Evolutionary conservation across 2,113 vertebrate species (phyloP).

Genomic region (Geococcyx californianus): DNA sequence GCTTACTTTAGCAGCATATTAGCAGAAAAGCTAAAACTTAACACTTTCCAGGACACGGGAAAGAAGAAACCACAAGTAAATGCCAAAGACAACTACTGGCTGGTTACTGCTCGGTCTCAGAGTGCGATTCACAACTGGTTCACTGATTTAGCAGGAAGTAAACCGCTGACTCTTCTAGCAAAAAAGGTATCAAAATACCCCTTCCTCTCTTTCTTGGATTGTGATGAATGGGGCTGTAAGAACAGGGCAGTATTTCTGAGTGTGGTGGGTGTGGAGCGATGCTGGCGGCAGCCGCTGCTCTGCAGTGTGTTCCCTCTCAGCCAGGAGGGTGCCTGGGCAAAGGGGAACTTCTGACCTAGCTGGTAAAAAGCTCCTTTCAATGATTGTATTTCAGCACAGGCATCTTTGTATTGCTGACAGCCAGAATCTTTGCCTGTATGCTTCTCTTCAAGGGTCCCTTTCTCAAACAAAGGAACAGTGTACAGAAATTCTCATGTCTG

Average conservation of each 20-base stretch:
- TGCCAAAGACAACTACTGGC: conserved; percentile 83
- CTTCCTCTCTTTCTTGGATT: background rate
- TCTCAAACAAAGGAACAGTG: background rate
- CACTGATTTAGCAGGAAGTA: conserved; percentile 80
- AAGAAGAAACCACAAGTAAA: conserved; percentile 84
- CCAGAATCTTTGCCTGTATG: background rate
- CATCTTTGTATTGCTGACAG: background rate
- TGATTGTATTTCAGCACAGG: background rate
- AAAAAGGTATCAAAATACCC: conserved; percentile 75
- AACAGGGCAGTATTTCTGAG: background rate
- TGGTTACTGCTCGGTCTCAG: conserved; percentile 81
- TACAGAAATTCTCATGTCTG: background rate
- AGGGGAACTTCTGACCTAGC: background rate
- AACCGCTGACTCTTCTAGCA: conserved; percentile 76
- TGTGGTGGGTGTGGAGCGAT: fast-evolving
- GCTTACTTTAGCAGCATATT: conserved; percentile 84
- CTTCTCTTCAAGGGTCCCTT: background rate
- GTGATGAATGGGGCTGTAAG: background rate
- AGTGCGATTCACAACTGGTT: conserved; percentile 82
- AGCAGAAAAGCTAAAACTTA: conserved; percentile 80
- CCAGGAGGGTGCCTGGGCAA: background rate
- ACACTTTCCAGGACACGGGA: conserved; percentile 82
- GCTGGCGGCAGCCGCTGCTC: background rate
- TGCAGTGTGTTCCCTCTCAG: background rate
- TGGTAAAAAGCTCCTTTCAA: background rate